Base-by-base conservation (phyloP, 2,797 vertebrate species). In the Odontamblyopus rebecca region DNA sequence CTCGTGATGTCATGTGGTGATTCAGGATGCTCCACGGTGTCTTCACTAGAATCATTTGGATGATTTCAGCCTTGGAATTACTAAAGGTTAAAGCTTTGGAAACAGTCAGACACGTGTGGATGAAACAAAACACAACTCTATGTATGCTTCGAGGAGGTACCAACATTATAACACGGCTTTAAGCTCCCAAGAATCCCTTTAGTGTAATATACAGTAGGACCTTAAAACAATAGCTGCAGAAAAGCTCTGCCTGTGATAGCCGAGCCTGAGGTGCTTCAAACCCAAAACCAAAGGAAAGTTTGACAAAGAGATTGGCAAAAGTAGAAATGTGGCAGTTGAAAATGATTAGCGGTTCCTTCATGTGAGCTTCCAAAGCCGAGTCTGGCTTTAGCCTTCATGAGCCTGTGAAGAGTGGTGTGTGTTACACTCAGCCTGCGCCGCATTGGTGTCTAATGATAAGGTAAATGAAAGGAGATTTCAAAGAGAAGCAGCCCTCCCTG, bases 381-480 rank as follows among this genome's bases (percentile, higher is more conserved):
- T 76, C 69, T 76, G 78, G 79, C 82, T 79, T 74, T 75, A 73
- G 82, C 77, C 81, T 84, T 82, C 70, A 85, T 85, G 81, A 77
- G 81, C 73, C 68, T 72, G 72, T 84, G 81, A 84, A 82, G 81
- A 75, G 77, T 44, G 0, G 62, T 62, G 56, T 74, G 68, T 69
- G 72, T 73, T 56, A 6, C 78, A 68, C 7, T 78, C 80, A 72
- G 74, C 77, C 85, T 80, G 51, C 70, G 84, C 79, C 72, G 86
- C 82, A 71, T 88, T 91, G 89, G 86, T 86, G 87, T 90, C 85
- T 90, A 84, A 93, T 87, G 89, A 93, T 86, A 77, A 81, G 85
- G 91, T 90, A 89, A 92, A 94, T 89, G 89, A 89, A 93, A 89
- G 94, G 91, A 89, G 85, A 92, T 94, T 95, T 95, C 93, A 93